Percentiles rank a stretch among this genome's conserved stretches.
phyloP scores from a whole-genome alignment of 2,113 vertebrate species.

The Cephalophus harveyi region DNA sequence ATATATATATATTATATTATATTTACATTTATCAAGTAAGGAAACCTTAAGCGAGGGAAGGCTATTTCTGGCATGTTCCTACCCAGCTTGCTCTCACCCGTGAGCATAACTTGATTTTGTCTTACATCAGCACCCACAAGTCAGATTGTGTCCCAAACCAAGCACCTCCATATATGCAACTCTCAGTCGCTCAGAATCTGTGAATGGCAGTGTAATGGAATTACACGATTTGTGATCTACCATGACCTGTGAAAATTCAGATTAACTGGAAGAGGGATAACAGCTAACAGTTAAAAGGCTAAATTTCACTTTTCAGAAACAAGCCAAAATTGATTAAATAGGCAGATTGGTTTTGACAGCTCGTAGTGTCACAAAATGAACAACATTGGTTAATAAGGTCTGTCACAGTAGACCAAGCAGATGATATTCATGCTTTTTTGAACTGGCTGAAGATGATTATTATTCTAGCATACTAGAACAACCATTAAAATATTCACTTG shows the following conservation, averaged over 20 bases:
- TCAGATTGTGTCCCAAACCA: background rate
- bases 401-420: slow-evolving; percentile 40
- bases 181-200: background rate
- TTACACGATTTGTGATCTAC: background rate
- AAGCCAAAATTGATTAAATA: slow-evolving; percentile 57
- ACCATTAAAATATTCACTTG: background rate
- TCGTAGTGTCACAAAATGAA: slow-evolving; percentile 28
- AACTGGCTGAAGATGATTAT: background rate
- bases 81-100: background rate
- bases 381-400: slow-evolving; percentile 38
- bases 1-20: background rate
- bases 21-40: background rate
- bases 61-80: background rate
- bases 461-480: background rate
- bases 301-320: slow-evolving; percentile 46
- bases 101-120: background rate
- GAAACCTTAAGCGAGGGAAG: background rate
- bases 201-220: background rate
- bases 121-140: background rate
- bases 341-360: slow-evolving; percentile 64
- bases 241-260: slow-evolving; percentile 5
- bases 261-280: slow-evolving; percentile 25
- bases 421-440: slow-evolving; percentile 8
- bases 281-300: slow-evolving; percentile 43
- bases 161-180: background rate